phyloP scores from a whole-genome alignment of 1,140 invertebrate genomes.

The Brachystomella parvula region DNA sequence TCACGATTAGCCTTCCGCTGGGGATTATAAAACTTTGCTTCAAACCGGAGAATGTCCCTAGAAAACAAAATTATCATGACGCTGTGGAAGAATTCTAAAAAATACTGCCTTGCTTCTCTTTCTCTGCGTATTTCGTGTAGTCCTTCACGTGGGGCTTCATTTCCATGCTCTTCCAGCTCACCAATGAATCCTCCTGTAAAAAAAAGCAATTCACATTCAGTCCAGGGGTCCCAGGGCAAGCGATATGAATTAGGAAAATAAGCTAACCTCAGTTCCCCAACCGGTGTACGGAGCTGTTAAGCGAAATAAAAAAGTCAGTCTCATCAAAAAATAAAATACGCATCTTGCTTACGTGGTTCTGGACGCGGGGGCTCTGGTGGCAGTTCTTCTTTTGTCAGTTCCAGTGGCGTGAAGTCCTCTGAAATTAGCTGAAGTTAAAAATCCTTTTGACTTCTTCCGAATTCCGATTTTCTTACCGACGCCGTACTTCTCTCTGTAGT shows the following conservation, averaged over 20 bases:
- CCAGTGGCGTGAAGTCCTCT: slow-evolving; percentile 47
- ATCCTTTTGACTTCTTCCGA: not conserved
- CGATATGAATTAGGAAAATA: too few relatives aligned
- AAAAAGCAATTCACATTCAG: not conserved
- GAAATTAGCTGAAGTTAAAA: slow-evolving; percentile 41
- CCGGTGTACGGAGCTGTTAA: slow-evolving; percentile 24
- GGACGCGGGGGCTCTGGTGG: slow-evolving; percentile 21
- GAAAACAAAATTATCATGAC: slow-evolving; percentile 8
- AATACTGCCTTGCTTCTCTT: slow-evolving; percentile 26
- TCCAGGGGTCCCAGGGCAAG: too few relatives aligned
- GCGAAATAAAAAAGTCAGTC: not conserved
- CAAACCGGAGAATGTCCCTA: slow-evolving; percentile 32
- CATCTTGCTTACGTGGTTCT: slow-evolving; percentile 12
- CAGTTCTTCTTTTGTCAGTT: slow-evolving; percentile 23
- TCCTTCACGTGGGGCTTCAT: slow-evolving; percentile 31
- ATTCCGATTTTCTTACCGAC: slow-evolving; percentile 45
- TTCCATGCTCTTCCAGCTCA: slow-evolving; percentile 36
- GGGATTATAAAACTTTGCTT: slow-evolving; percentile 32
- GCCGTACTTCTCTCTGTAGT: slow-evolving; percentile 61
- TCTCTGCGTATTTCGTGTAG: slow-evolving; percentile 21
- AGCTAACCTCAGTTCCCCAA: slow-evolving; percentile 33
- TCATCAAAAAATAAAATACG: not conserved
- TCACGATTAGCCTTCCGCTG: slow-evolving; percentile 50
- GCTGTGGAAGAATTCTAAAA: not conserved
- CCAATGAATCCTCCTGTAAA: slow-evolving; percentile 28